phyloP scores from a whole-genome alignment of 2,888 invertebrate genomes.

The Proisotoma minuta region DNA sequence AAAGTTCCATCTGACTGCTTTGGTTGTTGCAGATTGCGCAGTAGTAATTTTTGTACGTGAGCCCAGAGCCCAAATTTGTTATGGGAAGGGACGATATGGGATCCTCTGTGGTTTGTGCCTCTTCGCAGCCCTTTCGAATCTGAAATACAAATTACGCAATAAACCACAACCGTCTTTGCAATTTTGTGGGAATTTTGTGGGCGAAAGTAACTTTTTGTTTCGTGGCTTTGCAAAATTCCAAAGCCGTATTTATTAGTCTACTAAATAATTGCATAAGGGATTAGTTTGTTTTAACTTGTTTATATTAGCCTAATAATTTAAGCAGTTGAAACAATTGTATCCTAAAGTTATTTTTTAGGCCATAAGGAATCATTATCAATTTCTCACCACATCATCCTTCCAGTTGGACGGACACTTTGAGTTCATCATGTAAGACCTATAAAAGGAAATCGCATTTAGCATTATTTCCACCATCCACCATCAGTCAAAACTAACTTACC shows the following conservation, averaged over 20 bases:
- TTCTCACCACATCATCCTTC: conserved; percentile 48
- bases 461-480: not conserved
- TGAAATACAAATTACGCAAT: conserved; percentile 43
- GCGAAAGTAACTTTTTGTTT: too few species aligned
- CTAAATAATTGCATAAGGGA: too few species aligned
- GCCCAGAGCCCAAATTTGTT: conserved; percentile 49
- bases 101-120: conserved; percentile 46
- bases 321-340: too few species aligned
- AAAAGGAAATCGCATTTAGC: conserved; percentile 31
- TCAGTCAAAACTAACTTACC: conserved; percentile 3
- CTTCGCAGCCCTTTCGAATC: conserved; percentile 42
- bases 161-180: not conserved
- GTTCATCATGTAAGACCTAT: conserved; percentile 49
- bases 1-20: conserved; percentile 48
- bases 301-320: too few species aligned
- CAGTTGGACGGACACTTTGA: conserved; percentile 52
- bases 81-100: conserved; percentile 50
- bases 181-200: too few species aligned
- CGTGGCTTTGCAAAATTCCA: too few species aligned
- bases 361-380: too few species aligned
- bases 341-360: too few species aligned
- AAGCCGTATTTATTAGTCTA: too few species aligned
- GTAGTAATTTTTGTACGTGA: conserved; percentile 51
- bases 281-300: too few species aligned
- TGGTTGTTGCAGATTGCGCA: conserved; percentile 54